Base-by-base conservation (phyloP, 2,113 vertebrate genomes). In the Pedetes capensis region DNA sequence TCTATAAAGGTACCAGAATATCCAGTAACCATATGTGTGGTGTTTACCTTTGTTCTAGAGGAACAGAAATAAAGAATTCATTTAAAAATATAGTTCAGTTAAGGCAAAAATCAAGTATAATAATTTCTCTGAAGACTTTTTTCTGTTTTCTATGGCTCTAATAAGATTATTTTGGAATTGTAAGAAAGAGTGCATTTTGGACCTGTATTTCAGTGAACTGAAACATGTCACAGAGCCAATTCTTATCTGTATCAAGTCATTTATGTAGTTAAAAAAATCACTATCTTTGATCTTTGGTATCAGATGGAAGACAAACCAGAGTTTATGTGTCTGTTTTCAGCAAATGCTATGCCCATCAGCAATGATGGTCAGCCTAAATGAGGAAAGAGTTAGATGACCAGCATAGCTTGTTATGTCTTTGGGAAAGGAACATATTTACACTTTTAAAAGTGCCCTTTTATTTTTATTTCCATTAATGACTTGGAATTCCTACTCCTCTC, bases 21-120 rank as follows among this genome's bases (percentile, higher is more conserved):
- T 94, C 76, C 75, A 83, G 29, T 76, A 78, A 91, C 87, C 64
- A 72, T 84, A 72, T 91, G 68, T 79, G 55, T 89, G 57, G 72
- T 97, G 87, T 90, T 96, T 96, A 95, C 78, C 66, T 96, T 96
- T 96, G 85, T 95, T 84, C 92, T 81, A 64, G 71, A 92, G 87
- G 44, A 93, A 81, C 12, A 87, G 66, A 91, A 96, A 91, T 89
- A 87, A 81, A 95, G 49, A 91, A 64, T 87, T 94, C 71, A 92
- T 85, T 95, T 96, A 88, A 69, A 22, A 55, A 92, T 94, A 81
- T 92, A 93, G 92, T 87, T 39, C 34, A 66, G 12, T 86, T 95
- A 93, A 66, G 80, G 93, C 66, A 96, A 59, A 96, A 94, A 95
- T 86, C 55, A 95, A 66, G 86, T 63, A 47, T 18, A 74, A 55